Evolutionary conservation across 2,888 invertebrate species (phyloP).

Genomic region (Lypha dubia): DNA sequence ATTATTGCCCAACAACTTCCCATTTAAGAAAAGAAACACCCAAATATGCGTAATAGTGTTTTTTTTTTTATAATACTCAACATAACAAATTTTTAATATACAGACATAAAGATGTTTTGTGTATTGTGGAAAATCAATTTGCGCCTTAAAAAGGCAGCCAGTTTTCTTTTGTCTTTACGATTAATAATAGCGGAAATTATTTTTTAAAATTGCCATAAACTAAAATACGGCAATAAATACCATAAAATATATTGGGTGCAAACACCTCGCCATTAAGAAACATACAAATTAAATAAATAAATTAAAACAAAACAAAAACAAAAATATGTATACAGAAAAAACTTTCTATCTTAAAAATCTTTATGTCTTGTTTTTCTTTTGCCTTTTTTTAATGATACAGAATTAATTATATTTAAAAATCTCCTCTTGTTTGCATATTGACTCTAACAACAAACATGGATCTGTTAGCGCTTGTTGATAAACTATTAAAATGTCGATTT

Average conservation of each 20-base stretch:
- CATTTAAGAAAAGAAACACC: no score
- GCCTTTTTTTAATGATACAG: neutral
- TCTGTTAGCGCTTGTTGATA: no score
- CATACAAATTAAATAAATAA: neutral
- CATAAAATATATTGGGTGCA: no score
- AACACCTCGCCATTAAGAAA: neutral
- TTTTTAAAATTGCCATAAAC: no score
- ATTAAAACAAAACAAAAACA: neutral
- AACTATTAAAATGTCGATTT: neutral
- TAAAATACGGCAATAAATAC: no score
- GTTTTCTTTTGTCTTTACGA: no score
- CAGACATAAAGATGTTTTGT: no score
- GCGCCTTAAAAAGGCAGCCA: no score
- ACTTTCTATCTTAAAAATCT: slow-evolving; percentile 2
- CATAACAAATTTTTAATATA: neutral
- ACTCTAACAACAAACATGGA: no score
- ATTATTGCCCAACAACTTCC: no score
- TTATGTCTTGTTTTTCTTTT: neutral
- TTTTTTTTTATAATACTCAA: neutral
- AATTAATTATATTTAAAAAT: neutral
- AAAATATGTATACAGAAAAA: neutral
- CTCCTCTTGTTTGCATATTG: neutral
- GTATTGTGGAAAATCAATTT: neutral
- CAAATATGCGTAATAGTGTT: neutral
- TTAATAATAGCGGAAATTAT: no score